Base-by-base conservation (phyloP, 2,888 invertebrate genomes). In the Ryuthela nishihirai region DNA sequence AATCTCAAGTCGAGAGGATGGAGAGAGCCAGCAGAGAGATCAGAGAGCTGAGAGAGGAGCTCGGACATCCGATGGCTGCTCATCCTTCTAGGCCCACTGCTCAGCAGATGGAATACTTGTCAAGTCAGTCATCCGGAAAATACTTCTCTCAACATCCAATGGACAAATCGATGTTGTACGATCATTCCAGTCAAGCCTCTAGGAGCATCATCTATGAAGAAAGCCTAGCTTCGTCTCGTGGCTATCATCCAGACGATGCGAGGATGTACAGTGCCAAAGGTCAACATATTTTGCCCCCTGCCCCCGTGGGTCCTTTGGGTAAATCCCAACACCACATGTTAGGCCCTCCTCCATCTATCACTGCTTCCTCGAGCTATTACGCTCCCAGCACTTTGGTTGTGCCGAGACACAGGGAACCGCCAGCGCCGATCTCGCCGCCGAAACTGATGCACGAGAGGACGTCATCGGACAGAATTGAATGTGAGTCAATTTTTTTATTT, bases 1-100 rank as follows among this genome's bases (percentile, higher is more conserved):
- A 62, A 25, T 52, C 52, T 10, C 80, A 82, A 69, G 78, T 82
- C 18, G 81, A 82, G 66, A 75, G 81, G 56, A 82, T 82, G 81
- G 82, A 82, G 26, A 34, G 61, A 1, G 61, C 61, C 17, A 66
- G 63, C 18, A 32, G 60, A 4, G 66, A 66, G 34, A 53, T 62
- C 17, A 44, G 67, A 15, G 66, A 66, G 36, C 54, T 63, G 2
- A 45, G 62, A 3, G 67, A 67, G 52, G 67, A 67, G 32, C 52
- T 67, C n/a, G 67, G 67, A 2, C 59, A 63, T 23, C 63, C 63
- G 17, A 48, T 63, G 47, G 62, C 54, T 7, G 53, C 53, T 24
- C 42, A 52, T 7, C 56, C 62, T 1, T 41, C 58, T 9, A 26
- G 49, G 17, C 43, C 48, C 1, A 46, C 54, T 24, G 38, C 50